Conservation (phyloP, 37 sponge, comb jelly and placozoan species). For the Theonella swinhoei region DNA sequence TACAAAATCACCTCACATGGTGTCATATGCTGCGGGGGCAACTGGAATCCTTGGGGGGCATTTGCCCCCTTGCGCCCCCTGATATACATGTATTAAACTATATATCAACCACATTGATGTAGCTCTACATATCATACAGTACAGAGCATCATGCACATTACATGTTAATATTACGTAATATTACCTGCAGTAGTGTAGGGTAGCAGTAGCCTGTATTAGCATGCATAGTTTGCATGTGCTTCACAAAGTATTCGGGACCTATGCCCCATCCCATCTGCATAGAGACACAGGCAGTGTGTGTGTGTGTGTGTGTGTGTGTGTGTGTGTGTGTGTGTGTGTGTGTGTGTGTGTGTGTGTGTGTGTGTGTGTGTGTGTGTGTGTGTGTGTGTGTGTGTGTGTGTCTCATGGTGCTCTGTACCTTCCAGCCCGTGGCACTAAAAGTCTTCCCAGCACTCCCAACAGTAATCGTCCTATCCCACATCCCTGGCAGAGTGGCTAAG, state of each 20-base stretch:
- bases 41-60: no score
- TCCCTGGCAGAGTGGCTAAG: conserved; percentile 90
- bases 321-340: no score
- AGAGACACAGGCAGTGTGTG: not conserved
- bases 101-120: not conserved
- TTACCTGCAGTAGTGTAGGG: conserved; percentile 77
- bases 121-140: not conserved
- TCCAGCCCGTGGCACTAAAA: conserved; percentile 98
- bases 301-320: no score
- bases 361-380: no score
- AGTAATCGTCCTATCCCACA: conserved; percentile 98
- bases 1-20: no score
- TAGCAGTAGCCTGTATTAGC: conserved; percentile 65
- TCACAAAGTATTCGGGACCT: conserved; percentile 84
- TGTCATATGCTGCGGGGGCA: no score
- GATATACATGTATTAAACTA: not conserved
- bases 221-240: conserved; percentile 56
- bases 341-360: no score
- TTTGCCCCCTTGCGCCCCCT: no score
- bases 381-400: no score
- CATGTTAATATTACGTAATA: no score
- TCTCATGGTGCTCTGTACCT: no score
- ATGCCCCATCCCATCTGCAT: conserved; percentile 91
- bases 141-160: no score
- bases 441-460: conserved; percentile 98